A percentile compares a stretch with the other conserved stretches of the same genome.
Conservation (phyloP, 2,113 vertebrate species). For the Diadophis punctatus region DNA sequence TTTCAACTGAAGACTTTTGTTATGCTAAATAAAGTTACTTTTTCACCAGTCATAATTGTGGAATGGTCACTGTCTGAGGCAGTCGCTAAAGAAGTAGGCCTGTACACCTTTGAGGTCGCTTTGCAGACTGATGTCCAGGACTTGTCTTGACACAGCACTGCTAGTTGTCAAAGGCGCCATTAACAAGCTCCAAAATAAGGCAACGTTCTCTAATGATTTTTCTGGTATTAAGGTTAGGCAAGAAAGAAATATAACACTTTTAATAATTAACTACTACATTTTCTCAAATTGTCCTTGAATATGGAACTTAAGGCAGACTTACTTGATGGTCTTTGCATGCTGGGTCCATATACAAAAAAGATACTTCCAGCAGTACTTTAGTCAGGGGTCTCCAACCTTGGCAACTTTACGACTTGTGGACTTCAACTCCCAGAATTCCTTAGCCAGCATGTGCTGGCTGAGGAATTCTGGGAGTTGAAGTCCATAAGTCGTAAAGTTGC, state of each 20-base stretch:
- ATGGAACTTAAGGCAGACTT: background rate
- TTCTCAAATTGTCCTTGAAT: background rate
- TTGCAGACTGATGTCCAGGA: background rate
- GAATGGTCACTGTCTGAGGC: background rate
- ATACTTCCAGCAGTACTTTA: background rate
- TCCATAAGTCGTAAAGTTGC: too few species aligned
- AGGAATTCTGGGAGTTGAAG: too few species aligned
- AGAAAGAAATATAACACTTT: background rate
- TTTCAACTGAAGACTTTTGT: background rate
- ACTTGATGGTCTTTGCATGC: background rate
- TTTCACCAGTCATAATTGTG: background rate
- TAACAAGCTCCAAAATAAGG: background rate
- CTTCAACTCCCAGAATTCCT: too few species aligned
- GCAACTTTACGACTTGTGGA: too few species aligned
- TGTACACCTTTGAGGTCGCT: background rate
- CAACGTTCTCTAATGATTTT: background rate
- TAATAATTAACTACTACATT: background rate
- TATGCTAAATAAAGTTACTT: background rate
- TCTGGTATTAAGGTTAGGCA: background rate
- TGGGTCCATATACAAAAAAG: background rate
- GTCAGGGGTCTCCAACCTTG: too few species aligned
- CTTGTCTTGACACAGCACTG: background rate
- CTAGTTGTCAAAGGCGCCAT: background rate
- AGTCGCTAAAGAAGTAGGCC: background rate
- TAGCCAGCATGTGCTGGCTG: too few species aligned